These are phyloP conservation scores for Sphaerophoria rueppellii DNA, from an alignment of 2,888 invertebrate genomes.

Conservation along the genomic window DNA sequence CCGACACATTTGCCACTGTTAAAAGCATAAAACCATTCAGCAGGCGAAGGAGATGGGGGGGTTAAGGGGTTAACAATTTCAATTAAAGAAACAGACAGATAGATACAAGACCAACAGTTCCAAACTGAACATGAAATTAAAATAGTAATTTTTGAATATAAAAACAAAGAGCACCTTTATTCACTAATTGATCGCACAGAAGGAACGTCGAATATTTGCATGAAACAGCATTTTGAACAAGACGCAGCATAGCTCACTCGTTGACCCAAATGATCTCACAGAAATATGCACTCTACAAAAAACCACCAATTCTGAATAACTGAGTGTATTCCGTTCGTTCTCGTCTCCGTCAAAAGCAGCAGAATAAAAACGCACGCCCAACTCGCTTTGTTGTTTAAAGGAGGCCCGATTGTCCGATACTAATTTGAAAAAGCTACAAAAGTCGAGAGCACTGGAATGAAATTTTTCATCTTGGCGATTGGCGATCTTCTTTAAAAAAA, in stretches of 20 bases:
- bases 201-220: slow-evolving; percentile 54
- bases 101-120: neutral
- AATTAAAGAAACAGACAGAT: too few species aligned
- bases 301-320: too few species aligned
- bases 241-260: slow-evolving; percentile 52
- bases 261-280: slow-evolving; percentile 43
- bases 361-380: neutral
- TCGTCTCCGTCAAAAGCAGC: neutral
- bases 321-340: neutral
- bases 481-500: slow-evolving; percentile 3
- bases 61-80: too few species aligned
- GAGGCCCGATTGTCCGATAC: slow-evolving; percentile 46
- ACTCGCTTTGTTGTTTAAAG: slow-evolving; percentile 37
- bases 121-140: neutral
- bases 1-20: too few species aligned
- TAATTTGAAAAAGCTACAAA: slow-evolving; percentile 44
- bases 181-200: slow-evolving; percentile 43
- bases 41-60: too few species aligned
- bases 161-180: slow-evolving; percentile 31
- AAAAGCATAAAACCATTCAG: too few species aligned
- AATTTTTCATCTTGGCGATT: neutral
- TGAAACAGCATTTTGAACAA: slow-evolving; percentile 49
- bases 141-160: neutral
- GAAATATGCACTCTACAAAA: slow-evolving; percentile 9
- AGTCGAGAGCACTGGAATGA: slow-evolving; percentile 39